These are phyloP conservation scores for Malurus alboscapulatus DNA, from an alignment of 2,113 vertebrate genomes.

Conservation along the genomic window DNA sequence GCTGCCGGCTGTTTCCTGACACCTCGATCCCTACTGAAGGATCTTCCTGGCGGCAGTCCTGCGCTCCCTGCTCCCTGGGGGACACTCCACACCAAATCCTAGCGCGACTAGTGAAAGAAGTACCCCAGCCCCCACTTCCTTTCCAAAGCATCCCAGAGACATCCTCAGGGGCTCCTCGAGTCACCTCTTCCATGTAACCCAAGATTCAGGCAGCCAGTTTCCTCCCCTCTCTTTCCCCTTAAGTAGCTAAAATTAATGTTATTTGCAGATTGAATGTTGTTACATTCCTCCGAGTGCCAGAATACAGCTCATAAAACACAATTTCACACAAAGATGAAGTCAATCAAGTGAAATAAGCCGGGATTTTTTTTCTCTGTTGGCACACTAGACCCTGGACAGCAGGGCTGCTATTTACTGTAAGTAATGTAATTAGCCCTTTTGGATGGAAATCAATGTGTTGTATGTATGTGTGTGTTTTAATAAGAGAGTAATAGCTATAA, in stretches of 20 bases:
- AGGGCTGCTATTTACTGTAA: constrained; percentile 79
- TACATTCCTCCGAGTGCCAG: constrained; percentile 67
- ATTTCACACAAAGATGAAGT: constrained; percentile 77
- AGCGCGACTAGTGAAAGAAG: constrained; percentile 18
- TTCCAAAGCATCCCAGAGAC: constrained; percentile 38
- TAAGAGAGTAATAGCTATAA: constrained; percentile 37
- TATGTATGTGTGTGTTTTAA: constrained; percentile 46
- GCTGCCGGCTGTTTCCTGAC: constrained; percentile 27
- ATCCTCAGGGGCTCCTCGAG: constrained; percentile 46
- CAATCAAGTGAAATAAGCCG: constrained; percentile 77
- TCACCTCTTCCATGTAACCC: constrained; percentile 59
- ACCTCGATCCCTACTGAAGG: constrained; percentile 40
- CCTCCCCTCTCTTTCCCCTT: constrained; percentile 18
- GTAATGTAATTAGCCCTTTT: constrained; percentile 80
- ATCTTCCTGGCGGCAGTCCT: constrained; percentile 33
- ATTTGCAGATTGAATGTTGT: constrained; percentile 68
- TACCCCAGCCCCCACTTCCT: constrained; percentile 47
- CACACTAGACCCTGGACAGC: constrained; percentile 70
- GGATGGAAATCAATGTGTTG: constrained; percentile 67
- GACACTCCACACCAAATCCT: not conserved
- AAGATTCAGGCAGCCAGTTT: constrained; percentile 19
- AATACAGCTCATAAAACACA: constrained; percentile 75
- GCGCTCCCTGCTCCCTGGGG: not conserved
- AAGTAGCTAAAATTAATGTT: constrained; percentile 69
- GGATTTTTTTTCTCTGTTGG: constrained; percentile 59